Percentiles rank a stretch among this genome's conserved stretches.
Conservation (phyloP, 2,888 invertebrate species). For the Elmis aenea region DNA sequence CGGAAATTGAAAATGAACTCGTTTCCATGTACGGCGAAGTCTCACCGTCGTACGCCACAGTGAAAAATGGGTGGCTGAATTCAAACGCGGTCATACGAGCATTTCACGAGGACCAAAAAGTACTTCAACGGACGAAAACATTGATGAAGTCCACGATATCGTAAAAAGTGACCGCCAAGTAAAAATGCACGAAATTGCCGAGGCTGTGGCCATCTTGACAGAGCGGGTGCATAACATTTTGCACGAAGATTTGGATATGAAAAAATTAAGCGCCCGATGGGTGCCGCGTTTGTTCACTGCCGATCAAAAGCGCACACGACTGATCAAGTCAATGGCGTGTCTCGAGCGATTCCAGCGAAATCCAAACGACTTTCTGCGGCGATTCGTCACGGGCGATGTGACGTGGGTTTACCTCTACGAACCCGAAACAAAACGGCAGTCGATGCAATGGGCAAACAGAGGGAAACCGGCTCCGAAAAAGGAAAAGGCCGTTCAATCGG, state of each 20-base stretch:
- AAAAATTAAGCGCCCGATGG: conserved; percentile 22
- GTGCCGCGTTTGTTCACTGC: conserved; percentile 17
- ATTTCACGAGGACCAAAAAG: conserved; percentile 20
- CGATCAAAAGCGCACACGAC: conserved; percentile 12
- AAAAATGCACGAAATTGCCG: conserved; percentile 25
- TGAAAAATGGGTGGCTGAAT: conserved; percentile 18
- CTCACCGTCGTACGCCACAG: no score
- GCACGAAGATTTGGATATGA: conserved; percentile 25
- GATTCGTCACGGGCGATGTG: conserved; percentile 9
- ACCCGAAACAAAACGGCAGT: conserved; percentile 10
- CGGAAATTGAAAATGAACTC: no score
- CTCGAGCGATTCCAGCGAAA: conserved; percentile 9
- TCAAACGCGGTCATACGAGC: conserved; percentile 20
- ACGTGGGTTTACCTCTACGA: conserved; percentile 12
- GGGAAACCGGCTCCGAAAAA: conserved; percentile 11
- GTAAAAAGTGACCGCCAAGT: conserved; percentile 20
- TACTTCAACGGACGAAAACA: conserved; percentile 20
- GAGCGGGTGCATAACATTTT: conserved; percentile 23
- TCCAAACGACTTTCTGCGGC: conserved; percentile 6
- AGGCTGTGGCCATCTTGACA: conserved; percentile 20
- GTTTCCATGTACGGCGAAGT: no score
- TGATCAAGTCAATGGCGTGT: conserved; percentile 9
- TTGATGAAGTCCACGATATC: conserved; percentile 25
- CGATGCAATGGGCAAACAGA: conserved; percentile 6
- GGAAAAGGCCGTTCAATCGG: conserved; percentile 4